Evolutionary conservation across 1,140 invertebrate species (phyloP).

Genomic region (Asobara japonica): DNA sequence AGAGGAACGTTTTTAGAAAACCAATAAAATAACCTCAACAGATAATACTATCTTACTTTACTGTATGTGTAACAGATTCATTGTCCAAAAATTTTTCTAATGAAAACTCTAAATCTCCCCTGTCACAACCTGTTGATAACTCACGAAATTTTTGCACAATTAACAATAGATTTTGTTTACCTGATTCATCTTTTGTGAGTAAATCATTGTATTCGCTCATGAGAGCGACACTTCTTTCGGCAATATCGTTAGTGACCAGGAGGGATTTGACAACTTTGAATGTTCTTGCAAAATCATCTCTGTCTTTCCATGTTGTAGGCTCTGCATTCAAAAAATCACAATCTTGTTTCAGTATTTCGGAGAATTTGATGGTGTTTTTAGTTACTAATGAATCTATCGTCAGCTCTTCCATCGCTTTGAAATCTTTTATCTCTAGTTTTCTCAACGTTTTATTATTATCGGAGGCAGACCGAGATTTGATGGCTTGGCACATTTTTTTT

Average conservation of each 20-base stretch:
- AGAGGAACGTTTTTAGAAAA: too few species aligned
- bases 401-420: neutral
- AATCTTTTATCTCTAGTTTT: neutral
- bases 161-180: too few species aligned
- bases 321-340: neutral
- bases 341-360: neutral
- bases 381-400: neutral
- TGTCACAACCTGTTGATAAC: too few species aligned
- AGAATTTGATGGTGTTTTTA: neutral
- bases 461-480: slow-evolving; percentile 25
- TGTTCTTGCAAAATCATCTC: neutral
- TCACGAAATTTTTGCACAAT: too few species aligned
- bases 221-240: neutral
- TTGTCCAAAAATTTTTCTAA: neutral
- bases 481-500: slow-evolving; percentile 31
- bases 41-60: too few species aligned
- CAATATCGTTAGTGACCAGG: neutral
- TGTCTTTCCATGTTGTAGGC: neutral
- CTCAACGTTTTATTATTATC: neutral
- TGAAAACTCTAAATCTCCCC: too few species aligned
- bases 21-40: too few species aligned
- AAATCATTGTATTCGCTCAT: too few species aligned
- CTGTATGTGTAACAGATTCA: too few species aligned
- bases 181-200: too few species aligned
- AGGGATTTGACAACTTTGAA: neutral